Conservation (phyloP, 30 jellyfish, hydroid and myxozoan species). For the Pelagia noctiluca region DNA sequence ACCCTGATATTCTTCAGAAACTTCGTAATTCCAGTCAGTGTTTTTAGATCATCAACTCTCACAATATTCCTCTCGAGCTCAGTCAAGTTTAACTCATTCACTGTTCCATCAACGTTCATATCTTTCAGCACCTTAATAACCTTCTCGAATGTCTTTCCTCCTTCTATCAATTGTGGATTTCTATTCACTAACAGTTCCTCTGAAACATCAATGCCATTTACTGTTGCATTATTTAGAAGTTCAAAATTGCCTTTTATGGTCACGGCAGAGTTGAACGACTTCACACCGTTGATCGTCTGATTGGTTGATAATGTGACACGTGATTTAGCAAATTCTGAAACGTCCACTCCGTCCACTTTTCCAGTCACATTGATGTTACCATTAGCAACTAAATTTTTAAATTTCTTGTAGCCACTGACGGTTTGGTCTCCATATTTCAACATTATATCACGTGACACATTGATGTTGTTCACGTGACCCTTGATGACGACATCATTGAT, state of each 20-base stretch:
- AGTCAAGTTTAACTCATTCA: conserved; percentile 60
- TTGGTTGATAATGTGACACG: conserved; percentile 74
- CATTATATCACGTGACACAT: conserved; percentile 52
- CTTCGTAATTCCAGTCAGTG: conserved; percentile 35
- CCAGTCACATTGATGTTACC: conserved; percentile 61
- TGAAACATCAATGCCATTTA: conserved; percentile 74
- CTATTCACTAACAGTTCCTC: conserved; percentile 58
- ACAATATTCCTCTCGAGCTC: conserved; percentile 36
- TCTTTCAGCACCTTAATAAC: conserved; percentile 5
- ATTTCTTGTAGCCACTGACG: conserved; percentile 43
- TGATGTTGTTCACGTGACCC: conserved; percentile 54
- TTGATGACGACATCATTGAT: conserved; percentile 20
- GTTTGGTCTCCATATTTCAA: conserved; percentile 61
- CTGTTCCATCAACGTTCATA: conserved; percentile 68
- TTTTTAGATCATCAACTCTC: conserved; percentile 25
- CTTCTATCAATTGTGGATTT: conserved; percentile 51
- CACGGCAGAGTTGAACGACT: conserved; percentile 48
- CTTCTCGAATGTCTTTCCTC: conserved; percentile 57
- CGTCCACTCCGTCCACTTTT: conserved; percentile 86
- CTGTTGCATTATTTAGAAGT: conserved; percentile 60
- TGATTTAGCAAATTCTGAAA: conserved; percentile 65
- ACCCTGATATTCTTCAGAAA: conserved; percentile 45
- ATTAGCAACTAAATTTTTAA: conserved; percentile 41
- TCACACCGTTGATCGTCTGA: conserved; percentile 67
- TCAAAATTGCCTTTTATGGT: conserved; percentile 20